These are phyloP conservation scores for Gadopsis marmoratus DNA, from an alignment of 2,797 vertebrate genomes.

Conservation along the genomic window DNA sequence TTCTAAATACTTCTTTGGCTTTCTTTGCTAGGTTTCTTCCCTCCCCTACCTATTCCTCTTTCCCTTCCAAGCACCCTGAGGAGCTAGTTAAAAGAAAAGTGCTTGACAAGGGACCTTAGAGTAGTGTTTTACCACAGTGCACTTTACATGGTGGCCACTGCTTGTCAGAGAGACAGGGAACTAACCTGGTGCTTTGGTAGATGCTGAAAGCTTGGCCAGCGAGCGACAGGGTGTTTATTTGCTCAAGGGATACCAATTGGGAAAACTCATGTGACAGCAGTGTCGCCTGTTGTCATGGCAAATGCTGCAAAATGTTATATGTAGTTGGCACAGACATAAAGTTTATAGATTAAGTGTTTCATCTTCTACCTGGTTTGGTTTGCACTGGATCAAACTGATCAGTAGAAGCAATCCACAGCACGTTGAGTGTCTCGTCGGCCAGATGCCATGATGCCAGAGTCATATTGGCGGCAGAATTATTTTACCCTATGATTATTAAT, in stretches of 20 bases:
- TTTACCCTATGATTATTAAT: conserved; percentile 78
- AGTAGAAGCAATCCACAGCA: conserved; percentile 36
- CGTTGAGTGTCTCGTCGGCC: conserved; percentile 15
- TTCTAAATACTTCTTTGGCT: conserved; percentile 19
- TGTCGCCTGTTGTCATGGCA: not conserved
- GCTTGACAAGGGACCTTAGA: conserved; percentile 45
- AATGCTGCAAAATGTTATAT: not conserved
- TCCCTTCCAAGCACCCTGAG: conserved; percentile 22
- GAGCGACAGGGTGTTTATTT: not conserved
- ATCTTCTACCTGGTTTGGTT: conserved; percentile 16
- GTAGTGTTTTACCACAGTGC: conserved; percentile 45
- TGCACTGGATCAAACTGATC: conserved; percentile 26
- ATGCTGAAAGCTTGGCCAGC: conserved; percentile 7
- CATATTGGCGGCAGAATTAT: conserved; percentile 58
- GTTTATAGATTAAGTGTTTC: conserved; percentile 18
- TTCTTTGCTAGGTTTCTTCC: conserved; percentile 22
- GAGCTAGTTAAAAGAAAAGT: conserved; percentile 42
- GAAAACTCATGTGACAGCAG: conserved; percentile 12
- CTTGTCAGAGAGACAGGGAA: conserved; percentile 10
- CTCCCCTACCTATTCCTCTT: not conserved
- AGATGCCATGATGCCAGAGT: conserved; percentile 46
- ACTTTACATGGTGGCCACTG: conserved; percentile 28
- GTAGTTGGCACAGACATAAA: not conserved
- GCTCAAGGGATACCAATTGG: not conserved
- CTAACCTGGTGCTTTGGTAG: conserved; percentile 11